phyloP scores from a whole-genome alignment of 2,888 invertebrate species.

The Leptinotarsa juncta region DNA sequence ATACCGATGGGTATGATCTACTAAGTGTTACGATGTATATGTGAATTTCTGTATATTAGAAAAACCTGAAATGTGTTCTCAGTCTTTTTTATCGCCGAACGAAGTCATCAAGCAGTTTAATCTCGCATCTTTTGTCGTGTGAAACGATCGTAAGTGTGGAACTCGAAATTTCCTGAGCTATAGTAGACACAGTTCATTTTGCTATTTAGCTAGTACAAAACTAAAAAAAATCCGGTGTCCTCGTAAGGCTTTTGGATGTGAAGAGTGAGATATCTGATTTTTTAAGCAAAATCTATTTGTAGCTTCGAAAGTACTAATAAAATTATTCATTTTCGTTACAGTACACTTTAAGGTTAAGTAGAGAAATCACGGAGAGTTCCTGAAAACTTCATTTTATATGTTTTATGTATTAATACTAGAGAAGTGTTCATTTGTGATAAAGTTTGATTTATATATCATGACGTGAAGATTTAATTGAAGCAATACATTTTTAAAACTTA shows the following conservation, averaged over 20 bases:
- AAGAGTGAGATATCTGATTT: conserved; percentile 48
- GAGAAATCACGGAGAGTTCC: conserved; percentile 2
- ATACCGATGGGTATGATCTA: not conserved
- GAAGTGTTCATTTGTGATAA: not conserved
- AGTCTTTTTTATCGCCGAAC: not conserved
- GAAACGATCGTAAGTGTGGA: conserved; percentile 11
- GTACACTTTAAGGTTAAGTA: not conserved
- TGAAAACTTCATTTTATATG: not conserved
- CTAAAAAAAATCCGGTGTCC: conserved; percentile 50
- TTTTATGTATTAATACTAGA: not conserved
- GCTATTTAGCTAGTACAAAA: conserved; percentile 49
- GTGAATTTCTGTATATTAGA: not conserved
- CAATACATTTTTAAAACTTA: too few species aligned
- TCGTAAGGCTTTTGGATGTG: conserved; percentile 59
- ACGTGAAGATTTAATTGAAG: not conserved
- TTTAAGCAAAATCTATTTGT: conserved; percentile 43
- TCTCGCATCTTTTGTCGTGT: not conserved
- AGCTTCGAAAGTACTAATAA: conserved; percentile 13
- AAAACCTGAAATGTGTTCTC: not conserved
- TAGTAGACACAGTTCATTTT: conserved; percentile 44
- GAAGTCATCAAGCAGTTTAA: conserved; percentile 4
- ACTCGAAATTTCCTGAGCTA: conserved; percentile 40
- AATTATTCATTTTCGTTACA: not conserved
- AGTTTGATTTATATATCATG: conserved; percentile 7
- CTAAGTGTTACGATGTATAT: not conserved